Base-by-base conservation (phyloP, 2,113 vertebrate species). In the Ancistrus triradiatus region DNA sequence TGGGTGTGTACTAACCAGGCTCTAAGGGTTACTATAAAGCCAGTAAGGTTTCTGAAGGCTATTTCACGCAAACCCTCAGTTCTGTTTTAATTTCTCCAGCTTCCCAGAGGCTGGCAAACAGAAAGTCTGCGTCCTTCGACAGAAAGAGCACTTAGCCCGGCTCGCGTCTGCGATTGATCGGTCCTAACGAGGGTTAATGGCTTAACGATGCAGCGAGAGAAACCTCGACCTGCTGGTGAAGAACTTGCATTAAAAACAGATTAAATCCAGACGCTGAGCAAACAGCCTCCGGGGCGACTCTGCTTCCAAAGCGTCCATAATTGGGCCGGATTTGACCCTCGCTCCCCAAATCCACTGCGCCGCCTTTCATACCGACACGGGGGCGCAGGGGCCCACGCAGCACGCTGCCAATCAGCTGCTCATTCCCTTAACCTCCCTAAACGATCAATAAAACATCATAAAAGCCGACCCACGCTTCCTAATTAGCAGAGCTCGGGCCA, bases 121-220 rank as follows among this genome's bases (percentile, higher is more conserved):
- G n/a, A n/a, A n/a, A n/a, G n/a, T n/a, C n/a, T n/a, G n/a, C n/a
- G n/a, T n/a, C 28, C 3, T 25, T 52, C 14, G 6, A 35, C 17
- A 46, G 60, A 33, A 46, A 46, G 31, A 35, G 35, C 65, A 25
- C 25, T 74, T 57, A 62, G 27, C 51, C 53, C 48, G 35, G 17
- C 15, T 24, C 24, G 6, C 15, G 38, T 55, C 18, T 52, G 25
- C 21, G 2, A 53, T 38, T 64, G 47, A 66, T 64, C 25, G 51
- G 66, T 65, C 56, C 40, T 70, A 76, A 74, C 64, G 52, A 74
- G 57, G 63, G 66, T 70, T 74, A 73, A 76, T 74, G 65, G 46
- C 64, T 76, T 70, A 58, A 59, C 57, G 46, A n/a, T n/a, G n/a
- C n/a, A 40, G 63, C 19, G 52, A 69, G 49, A 66, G 25, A 49